A percentile compares a stretch with the other conserved stretches of the same genome.
Evolutionary conservation across 2,888 invertebrate species (phyloP).

Genomic region (Torymus aiolomorphi): DNA sequence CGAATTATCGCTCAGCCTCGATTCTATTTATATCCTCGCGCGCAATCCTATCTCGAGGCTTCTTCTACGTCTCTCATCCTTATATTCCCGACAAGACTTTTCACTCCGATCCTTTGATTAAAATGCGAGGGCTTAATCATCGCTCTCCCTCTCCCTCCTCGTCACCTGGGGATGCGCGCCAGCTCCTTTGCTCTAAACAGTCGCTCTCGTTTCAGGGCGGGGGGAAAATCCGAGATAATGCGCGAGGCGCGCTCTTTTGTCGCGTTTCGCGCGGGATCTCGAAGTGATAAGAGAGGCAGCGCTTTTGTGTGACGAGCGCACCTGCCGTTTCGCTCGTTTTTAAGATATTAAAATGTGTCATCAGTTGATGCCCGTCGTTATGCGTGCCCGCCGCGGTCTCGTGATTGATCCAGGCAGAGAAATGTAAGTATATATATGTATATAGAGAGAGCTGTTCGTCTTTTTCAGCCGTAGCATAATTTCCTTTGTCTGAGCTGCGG

Average conservation of each 20-base stretch:
- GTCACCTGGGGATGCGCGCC: constrained; percentile 69
- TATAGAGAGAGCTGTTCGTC: background rate
- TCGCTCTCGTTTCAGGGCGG: constrained; percentile 6
- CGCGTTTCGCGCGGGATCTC: constrained; percentile 53
- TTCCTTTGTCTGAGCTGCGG: constrained; percentile 19
- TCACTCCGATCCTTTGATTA: constrained; percentile 74
- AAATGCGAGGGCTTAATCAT: constrained; percentile 75
- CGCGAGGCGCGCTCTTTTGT: constrained; percentile 69
- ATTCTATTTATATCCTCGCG: constrained; percentile 73
- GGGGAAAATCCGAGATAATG: constrained; percentile 70
- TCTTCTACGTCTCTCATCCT: constrained; percentile 58
- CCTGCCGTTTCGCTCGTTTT: constrained; percentile 64
- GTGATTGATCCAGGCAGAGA: constrained; percentile 64
- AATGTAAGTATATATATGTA: constrained; percentile 3
- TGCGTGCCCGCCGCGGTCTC: constrained; percentile 49
- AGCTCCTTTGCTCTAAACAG: background rate
- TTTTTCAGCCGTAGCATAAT: constrained; percentile 22
- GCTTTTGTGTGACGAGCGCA: constrained; percentile 15
- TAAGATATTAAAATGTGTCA: constrained; percentile 75
- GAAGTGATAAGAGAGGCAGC: constrained; percentile 55
- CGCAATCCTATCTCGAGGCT: constrained; percentile 69
- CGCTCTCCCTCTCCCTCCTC: constrained; percentile 63
- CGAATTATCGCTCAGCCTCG: constrained; percentile 29
- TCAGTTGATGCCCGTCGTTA: constrained; percentile 73
- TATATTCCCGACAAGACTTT: constrained; percentile 68